Evolutionary conservation across 1,140 invertebrate species (phyloP), one percentile per base, ranked within the genome.

Genomic region (Drosophila arizonae): DNA sequence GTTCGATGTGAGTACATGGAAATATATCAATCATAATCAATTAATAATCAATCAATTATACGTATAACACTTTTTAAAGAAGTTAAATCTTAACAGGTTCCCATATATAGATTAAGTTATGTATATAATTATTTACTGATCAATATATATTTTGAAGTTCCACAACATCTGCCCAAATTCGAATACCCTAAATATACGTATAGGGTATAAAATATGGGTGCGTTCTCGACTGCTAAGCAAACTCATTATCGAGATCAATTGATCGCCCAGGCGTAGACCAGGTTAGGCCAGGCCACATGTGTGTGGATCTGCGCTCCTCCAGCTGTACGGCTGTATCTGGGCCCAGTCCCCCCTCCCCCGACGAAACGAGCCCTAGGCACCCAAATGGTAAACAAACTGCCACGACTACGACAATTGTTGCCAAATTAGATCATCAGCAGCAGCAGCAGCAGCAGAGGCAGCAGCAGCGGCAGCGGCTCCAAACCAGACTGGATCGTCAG

Each of bases 171-270:
- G 33, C 9, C 9, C 6, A 11, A 21, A 11, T 6, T 5, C 0
- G 50, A n/a, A 39, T 68, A 55, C 50, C 43, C 28, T 2, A 46
- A 17, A 6, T 39, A 10, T 9, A 1, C 0, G 0, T 54, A 3
- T 6, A 73, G 71, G 3, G 71, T 51, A 73, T n/a, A 28, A 80
- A 80, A 88, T 79, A 88, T 87, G 76, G 84, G 84, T 87, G 84
- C 84, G 84, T 84, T 79, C 70, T 74, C 65, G 48, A 41, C 62
- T 74, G 72, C 58, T 50, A 74, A 79, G 62, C 60, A 81, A 90
- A 87, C 90, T 91, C 90, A 91, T 91, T 91, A 91, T 88, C 90
- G 86, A 81, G 78, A 87, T 86, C 85, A 87, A 90, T 90, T 84
- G 88, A 90, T 90, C 78, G 88, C 71, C 75, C 75, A 71, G 73